Evolutionary conservation across 2,113 vertebrate species (phyloP), one percentile per base, ranked within the genome.

Genomic region (Corynorhinus townsendii): DNA sequence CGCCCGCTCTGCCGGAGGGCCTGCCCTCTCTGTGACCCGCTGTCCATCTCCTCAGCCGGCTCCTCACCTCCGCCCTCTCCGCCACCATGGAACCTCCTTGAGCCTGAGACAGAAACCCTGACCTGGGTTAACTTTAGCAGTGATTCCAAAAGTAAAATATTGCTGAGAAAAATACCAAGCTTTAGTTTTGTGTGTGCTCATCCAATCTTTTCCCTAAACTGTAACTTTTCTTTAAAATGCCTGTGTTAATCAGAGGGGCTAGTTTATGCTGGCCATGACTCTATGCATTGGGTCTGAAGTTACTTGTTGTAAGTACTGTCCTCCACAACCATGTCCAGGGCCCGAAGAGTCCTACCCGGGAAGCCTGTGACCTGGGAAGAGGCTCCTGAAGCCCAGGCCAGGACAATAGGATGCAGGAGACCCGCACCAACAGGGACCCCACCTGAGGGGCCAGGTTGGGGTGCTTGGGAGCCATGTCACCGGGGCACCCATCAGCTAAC

Each of bases 181-280:
- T 38, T 7, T 10, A 45, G 28, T 22, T 80, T 38, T 0, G 0
- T 4, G 1, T 5, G 7, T 10, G 1, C 9, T 43, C 6, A 26
- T 30, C 62, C 49, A 9, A 22, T 30, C 33, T 68, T 66, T 35
- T 68, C 28, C 35, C 52, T 12, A 35, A 14, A 7, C 40, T 38
- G 1, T 33, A 17, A 7, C 5, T 49, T 47, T 20, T 19, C 77
- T 89, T 62, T 33, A 38, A 40, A 47, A 88, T 3, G 38, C 52
- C 26, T 17, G 3, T 15, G 3, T 19, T 35, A 11, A 33, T 38
- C 4, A 0, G 0, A 1, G 2, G 3, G 10, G 4, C 26, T 6
- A 11, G 79, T 4, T 24, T 7, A 10, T 4, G 7, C 15, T 15
- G 33, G 30, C 62, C 3, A 7, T 69, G 22, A 66, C 1, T 1